These are phyloP conservation scores for Tyria jacobaeae DNA, from an alignment of 2,888 invertebrate species.

Conservation along the genomic window DNA sequence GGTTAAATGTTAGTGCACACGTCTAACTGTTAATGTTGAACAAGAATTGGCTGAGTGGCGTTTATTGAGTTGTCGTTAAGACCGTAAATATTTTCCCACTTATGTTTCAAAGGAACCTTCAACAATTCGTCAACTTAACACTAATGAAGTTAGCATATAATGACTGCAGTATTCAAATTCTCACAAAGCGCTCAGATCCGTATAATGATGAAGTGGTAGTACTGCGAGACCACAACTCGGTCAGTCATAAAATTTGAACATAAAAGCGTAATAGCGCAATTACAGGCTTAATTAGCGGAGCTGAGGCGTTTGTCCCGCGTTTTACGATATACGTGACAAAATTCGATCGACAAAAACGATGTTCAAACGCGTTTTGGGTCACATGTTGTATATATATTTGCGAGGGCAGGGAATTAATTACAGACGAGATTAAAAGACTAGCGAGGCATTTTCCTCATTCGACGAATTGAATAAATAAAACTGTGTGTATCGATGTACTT, in stretches of 20 bases:
- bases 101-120: conserved; percentile 15
- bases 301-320: conserved; percentile 73
- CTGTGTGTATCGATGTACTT: not conserved
- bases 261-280: conserved; percentile 76
- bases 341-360: conserved; percentile 53
- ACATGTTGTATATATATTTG: conserved; percentile 55
- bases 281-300: conserved; percentile 78
- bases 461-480: conserved; percentile 17
- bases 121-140: conserved; percentile 2
- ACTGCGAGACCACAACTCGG: conserved; percentile 53
- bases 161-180: conserved; percentile 36
- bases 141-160: conserved; percentile 15
- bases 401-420: conserved; percentile 50
- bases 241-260: conserved; percentile 73
- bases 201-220: conserved; percentile 42
- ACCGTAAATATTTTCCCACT: conserved; percentile 24
- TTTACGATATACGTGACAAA: conserved; percentile 72
- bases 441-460: conserved; percentile 23
- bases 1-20: conserved; percentile 14
- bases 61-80: conserved; percentile 21
- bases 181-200: conserved; percentile 32
- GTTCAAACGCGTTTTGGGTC: conserved; percentile 38
- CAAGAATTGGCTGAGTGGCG: not conserved
- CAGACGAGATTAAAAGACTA: conserved; percentile 38
- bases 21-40: conserved; percentile 15